These are phyloP conservation scores for Miichthys miiuy DNA, from an alignment of 2,797 vertebrate genomes.

Conservation along the genomic window DNA sequence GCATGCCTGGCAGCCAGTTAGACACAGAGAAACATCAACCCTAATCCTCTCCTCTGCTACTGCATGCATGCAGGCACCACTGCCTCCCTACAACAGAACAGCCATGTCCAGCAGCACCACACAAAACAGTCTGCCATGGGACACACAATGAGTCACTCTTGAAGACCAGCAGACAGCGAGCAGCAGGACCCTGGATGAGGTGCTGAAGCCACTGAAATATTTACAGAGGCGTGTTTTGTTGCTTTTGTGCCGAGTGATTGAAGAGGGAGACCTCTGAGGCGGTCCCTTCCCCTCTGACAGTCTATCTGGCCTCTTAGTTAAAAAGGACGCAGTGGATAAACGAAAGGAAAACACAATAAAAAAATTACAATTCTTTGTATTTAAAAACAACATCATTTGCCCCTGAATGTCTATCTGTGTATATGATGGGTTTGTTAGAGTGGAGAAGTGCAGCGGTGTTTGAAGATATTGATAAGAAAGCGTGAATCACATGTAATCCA, in stretches of 20 bases:
- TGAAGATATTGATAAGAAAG: slow-evolving; percentile 68
- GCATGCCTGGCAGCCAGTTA: slow-evolving; percentile 76
- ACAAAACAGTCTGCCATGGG: slow-evolving; percentile 66
- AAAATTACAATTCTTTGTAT: neutral
- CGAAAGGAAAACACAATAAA: slow-evolving; percentile 3
- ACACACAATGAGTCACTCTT: slow-evolving; percentile 74
- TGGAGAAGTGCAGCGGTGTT: slow-evolving; percentile 33
- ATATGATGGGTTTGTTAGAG: neutral
- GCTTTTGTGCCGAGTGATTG: slow-evolving; percentile 80
- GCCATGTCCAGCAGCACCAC: slow-evolving; percentile 73
- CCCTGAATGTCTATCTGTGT: slow-evolving; percentile 26
- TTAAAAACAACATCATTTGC: slow-evolving; percentile 23
- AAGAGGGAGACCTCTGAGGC: slow-evolving; percentile 58
- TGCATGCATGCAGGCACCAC: slow-evolving; percentile 76
- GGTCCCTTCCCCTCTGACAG: slow-evolving; percentile 44
- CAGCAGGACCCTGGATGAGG: slow-evolving; percentile 76
- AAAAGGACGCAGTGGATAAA: slow-evolving; percentile 38
- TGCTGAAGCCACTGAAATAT: slow-evolving; percentile 80
- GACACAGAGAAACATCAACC: slow-evolving; percentile 73
- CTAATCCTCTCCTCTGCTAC: slow-evolving; percentile 70
- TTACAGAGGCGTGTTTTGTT: slow-evolving; percentile 83
- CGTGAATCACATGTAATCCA: slow-evolving; percentile 64
- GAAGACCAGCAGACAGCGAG: slow-evolving; percentile 78
- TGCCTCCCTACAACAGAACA: slow-evolving; percentile 72
- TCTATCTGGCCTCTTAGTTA: slow-evolving; percentile 46